Evolutionary conservation across 2,113 vertebrate species (phyloP).

Genomic region (Corydoras sp.): DNA sequence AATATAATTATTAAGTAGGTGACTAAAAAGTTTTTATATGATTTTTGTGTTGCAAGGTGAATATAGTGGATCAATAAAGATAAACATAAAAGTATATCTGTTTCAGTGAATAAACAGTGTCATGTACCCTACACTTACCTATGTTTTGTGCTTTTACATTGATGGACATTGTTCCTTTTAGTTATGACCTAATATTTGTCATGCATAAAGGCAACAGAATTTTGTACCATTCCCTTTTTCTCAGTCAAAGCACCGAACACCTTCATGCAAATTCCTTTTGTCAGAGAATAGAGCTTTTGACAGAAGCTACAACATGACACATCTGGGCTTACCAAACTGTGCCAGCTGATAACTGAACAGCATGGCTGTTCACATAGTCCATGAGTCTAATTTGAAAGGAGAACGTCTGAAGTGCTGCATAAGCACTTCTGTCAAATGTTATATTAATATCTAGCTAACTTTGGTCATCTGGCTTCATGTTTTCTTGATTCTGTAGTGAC

Average conservation of each 20-base stretch:
- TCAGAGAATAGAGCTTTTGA: background rate
- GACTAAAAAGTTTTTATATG: too few species aligned
- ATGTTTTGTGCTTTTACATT: too few species aligned
- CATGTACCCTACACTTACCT: too few species aligned
- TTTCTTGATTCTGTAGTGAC: background rate
- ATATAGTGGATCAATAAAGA: too few species aligned
- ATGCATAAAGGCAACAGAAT: too few species aligned
- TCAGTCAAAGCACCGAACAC: background rate
- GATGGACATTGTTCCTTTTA: too few species aligned
- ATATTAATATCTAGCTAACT: conserved; percentile 14
- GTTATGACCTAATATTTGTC: too few species aligned
- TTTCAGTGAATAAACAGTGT: too few species aligned
- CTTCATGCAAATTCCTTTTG: background rate
- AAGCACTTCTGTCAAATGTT: conserved; percentile 20
- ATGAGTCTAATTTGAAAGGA: conserved; percentile 6
- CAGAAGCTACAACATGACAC: background rate
- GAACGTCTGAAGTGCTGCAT: conserved; percentile 2
- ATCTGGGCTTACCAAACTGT: conserved; percentile 3
- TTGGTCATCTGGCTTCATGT: background rate
- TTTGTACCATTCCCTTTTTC: background rate
- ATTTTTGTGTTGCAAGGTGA: too few species aligned
- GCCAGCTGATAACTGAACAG: conserved; percentile 15
- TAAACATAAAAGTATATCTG: too few species aligned
- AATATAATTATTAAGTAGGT: too few species aligned
- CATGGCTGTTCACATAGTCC: background rate